A percentile compares a stretch with the other conserved stretches of the same genome.
phyloP scores from a whole-genome alignment of 1,140 invertebrate species.

The Chymomyza costata region DNA sequence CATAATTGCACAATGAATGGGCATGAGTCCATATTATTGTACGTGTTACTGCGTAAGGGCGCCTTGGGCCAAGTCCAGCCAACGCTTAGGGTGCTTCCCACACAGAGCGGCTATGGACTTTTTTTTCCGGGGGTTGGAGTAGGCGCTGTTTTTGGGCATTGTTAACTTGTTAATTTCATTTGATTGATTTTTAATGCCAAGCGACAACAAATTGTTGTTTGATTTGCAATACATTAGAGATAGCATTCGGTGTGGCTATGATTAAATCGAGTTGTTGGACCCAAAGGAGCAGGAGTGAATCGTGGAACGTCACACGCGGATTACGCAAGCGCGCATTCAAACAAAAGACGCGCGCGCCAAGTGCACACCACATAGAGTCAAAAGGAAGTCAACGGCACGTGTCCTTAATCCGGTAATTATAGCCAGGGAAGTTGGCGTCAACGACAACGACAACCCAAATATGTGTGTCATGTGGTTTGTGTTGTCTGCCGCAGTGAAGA shows the following conservation, averaged over 20 bases:
- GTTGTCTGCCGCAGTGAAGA: no score
- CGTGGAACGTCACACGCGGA: slow-evolving; percentile 51
- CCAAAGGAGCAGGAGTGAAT: slow-evolving; percentile 13
- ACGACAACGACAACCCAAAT: neutral
- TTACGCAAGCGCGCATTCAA: slow-evolving; percentile 34
- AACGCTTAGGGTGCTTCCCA: slow-evolving; percentile 55
- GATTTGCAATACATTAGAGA: slow-evolving; percentile 22
- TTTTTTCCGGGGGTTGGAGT: no score
- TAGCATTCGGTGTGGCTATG: slow-evolving; percentile 50
- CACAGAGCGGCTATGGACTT: no score
- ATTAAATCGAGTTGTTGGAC: slow-evolving; percentile 56
- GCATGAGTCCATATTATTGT: no score
- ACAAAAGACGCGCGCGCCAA: slow-evolving; percentile 51
- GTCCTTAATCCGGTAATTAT: slow-evolving; percentile 72
- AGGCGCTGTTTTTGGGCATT: no score
- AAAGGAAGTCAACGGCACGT: slow-evolving; percentile 66
- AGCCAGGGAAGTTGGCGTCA: slow-evolving; percentile 1
- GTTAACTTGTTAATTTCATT: slow-evolving; percentile 72
- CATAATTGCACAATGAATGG: slow-evolving; percentile 62
- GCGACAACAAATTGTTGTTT: slow-evolving; percentile 35
- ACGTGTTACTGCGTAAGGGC: slow-evolving; percentile 20
- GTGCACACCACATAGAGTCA: slow-evolving; percentile 54
- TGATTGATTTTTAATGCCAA: slow-evolving; percentile 69
- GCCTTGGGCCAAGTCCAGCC: slow-evolving; percentile 11
- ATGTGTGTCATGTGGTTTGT: slow-evolving; percentile 12